Evolutionary conservation across 2,888 invertebrate species (phyloP).

Genomic region (Luperina testacea): DNA sequence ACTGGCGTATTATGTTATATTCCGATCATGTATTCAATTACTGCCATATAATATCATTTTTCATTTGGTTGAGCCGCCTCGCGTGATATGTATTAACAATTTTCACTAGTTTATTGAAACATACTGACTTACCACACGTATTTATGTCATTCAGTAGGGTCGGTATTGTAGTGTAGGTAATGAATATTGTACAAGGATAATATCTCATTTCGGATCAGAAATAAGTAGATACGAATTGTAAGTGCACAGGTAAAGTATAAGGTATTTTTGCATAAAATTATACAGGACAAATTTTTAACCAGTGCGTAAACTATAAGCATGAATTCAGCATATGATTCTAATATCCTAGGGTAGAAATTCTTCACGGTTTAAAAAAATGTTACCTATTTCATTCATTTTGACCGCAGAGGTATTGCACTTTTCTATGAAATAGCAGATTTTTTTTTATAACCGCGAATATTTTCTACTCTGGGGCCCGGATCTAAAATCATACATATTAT

Average conservation of each 20-base stretch:
- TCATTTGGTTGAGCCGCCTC: constrained; percentile 63
- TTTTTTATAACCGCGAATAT: too few species aligned
- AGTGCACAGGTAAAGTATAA: background rate
- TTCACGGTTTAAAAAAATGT: too few species aligned
- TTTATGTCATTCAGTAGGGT: constrained; percentile 31
- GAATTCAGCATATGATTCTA: too few species aligned
- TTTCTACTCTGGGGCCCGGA: too few species aligned
- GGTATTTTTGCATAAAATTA: too few species aligned
- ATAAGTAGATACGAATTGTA: background rate
- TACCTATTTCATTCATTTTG: too few species aligned
- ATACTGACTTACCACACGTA: constrained; percentile 40
- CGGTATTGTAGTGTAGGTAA: constrained; percentile 6
- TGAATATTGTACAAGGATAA: background rate
- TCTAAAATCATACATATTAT: too few species aligned
- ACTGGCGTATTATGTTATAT: constrained; percentile 50
- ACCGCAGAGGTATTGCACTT: too few species aligned
- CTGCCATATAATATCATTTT: constrained; percentile 69
- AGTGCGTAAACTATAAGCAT: too few species aligned
- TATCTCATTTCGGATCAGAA: constrained; percentile 19
- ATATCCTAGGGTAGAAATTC: too few species aligned
- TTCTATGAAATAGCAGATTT: too few species aligned
- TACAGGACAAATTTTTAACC: too few species aligned
- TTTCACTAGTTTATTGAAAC: constrained; percentile 61
- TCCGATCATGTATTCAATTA: constrained; percentile 76
- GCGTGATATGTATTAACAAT: constrained; percentile 65